Evolutionary conservation across 1,140 invertebrate genomes (phyloP), one percentile per base, ranked within the genome.

Genomic region (Nasonia vitripennis): DNA sequence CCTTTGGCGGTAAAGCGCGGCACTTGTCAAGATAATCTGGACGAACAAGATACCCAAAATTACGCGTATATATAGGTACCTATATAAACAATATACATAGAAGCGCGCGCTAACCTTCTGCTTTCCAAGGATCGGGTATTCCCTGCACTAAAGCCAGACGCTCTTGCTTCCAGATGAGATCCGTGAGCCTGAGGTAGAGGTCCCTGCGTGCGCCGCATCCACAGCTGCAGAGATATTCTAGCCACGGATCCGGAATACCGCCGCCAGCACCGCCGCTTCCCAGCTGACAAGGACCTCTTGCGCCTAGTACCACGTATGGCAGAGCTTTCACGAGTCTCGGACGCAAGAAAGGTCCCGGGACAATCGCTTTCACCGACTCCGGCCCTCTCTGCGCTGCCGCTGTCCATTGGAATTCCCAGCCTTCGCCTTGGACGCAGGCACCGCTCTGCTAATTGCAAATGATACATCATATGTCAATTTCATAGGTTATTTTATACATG

Each of bases 111-210:
- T 81, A 3, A 85, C 81, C 67, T 37, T 3, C 5, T 37, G 34
- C 5, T 81, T 83, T 90, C 88, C 88, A 89, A 74, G 88, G 88
- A 87, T 90, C 87, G 11, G 89, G 89, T 74, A 90, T 90, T 27
- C 89, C 89, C 37, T 90, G 89, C 0, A 85, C 71, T 17, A 89
- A 48, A 0, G 85, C 14, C 17, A 89, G 45, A 23, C 87, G 81
- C 10, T 87, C 71, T 20, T 87, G 20, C 1, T 84, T 87, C 88
- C 86, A 87, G 10, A 89, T 71, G 6, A 73, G 79, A 0, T 88
- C 82, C 1, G 89, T 89, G 6, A 88, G 20, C 41, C 37, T 17
- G 34, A 37, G 34, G 34, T 37, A 37, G 3, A 37, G 34, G 0
- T 37, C 34, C 34, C 34, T 37, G 34, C 34, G 2, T 70, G n/a